These are phyloP conservation scores for Leptarthrus brevirostris DNA, from an alignment of 2,888 invertebrate species.

Conservation along the genomic window DNA sequence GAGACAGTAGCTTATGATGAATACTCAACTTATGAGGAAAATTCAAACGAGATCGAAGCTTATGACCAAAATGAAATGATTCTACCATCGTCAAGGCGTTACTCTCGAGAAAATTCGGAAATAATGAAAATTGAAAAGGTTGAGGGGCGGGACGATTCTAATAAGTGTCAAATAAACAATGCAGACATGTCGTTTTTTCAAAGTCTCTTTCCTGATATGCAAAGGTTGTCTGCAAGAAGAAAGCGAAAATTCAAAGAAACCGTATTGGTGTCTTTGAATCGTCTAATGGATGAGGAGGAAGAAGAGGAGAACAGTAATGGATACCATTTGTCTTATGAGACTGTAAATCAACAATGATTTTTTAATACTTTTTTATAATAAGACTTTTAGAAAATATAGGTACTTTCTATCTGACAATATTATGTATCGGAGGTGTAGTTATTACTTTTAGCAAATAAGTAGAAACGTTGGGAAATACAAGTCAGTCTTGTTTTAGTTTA, in stretches of 20 bases:
- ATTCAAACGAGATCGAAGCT: not conserved
- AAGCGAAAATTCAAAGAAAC: conserved; percentile 38
- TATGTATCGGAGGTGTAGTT: no score
- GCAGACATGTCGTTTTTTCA: conserved; percentile 19
- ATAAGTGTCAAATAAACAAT: not conserved
- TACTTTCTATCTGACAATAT: no score
- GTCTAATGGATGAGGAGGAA: conserved; percentile 19
- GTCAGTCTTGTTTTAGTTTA: no score
- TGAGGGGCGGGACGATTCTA: not conserved
- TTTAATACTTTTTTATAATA: not conserved
- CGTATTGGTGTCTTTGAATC: conserved; percentile 7
- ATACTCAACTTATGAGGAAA: not conserved
- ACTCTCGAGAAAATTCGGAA: not conserved
- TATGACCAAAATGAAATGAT: not conserved
- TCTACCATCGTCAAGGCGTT: not conserved
- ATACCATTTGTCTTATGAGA: not conserved
- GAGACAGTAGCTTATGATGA: not conserved
- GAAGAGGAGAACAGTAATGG: not conserved
- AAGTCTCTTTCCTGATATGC: conserved; percentile 28
- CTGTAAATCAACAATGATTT: not conserved
- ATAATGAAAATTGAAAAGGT: not conserved
- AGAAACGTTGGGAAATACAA: no score
- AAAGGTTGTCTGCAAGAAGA: conserved; percentile 27
- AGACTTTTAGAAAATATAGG: no score
- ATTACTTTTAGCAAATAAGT: no score